Evolutionary conservation across 2,113 vertebrate genomes (phyloP).

Genomic region (Pitta sordida): DNA sequence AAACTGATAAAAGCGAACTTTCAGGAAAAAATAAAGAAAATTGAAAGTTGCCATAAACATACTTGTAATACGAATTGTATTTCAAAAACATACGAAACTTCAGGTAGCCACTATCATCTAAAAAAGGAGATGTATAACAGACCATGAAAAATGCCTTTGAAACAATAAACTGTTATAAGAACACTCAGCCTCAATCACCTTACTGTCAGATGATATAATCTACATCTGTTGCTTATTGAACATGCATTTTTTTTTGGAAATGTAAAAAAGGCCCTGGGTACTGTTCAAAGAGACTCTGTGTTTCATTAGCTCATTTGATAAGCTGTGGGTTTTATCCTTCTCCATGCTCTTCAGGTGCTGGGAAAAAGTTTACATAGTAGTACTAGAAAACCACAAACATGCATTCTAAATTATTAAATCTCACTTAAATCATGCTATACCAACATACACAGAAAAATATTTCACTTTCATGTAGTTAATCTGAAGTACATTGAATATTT

Average conservation of each 20-base stretch:
- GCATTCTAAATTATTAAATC: background rate
- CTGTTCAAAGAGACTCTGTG: background rate
- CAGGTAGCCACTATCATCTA: background rate
- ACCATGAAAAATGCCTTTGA: background rate
- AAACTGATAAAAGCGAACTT: background rate
- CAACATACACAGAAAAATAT: background rate
- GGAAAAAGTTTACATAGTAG: background rate
- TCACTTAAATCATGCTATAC: background rate
- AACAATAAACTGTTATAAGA: background rate
- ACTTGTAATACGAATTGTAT: background rate
- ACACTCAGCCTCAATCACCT: background rate
- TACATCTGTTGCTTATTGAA: slow-evolving; percentile 13
- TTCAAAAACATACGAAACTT: background rate
- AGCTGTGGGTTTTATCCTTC: background rate
- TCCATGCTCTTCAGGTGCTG: background rate
- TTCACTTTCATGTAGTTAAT: background rate
- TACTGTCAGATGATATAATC: background rate
- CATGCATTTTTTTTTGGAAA: background rate
- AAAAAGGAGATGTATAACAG: background rate
- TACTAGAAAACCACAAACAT: background rate
- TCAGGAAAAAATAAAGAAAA: background rate
- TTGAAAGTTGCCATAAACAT: background rate
- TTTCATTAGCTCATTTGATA: background rate
- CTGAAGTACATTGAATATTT: background rate
- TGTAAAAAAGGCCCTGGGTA: background rate